Conservation (phyloP, 2,113 vertebrate species). For the Malurus melanocephalus region DNA sequence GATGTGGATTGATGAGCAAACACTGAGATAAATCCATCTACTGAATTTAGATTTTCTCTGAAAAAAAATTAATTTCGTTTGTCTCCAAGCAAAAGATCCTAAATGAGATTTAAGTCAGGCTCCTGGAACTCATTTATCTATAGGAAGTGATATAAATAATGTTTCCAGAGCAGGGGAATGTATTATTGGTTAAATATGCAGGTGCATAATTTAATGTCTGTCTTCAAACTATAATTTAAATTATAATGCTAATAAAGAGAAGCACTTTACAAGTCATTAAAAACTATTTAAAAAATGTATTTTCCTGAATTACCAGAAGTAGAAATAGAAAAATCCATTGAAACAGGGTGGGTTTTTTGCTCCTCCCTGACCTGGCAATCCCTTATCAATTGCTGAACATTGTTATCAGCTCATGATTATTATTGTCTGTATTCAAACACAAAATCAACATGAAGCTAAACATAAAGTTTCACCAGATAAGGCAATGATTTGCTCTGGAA, state of each 20-base stretch:
- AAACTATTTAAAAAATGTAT: background rate
- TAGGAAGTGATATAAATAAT: background rate
- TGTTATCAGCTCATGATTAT: background rate
- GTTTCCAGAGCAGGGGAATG: background rate
- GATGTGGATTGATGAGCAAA: background rate
- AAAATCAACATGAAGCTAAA: background rate
- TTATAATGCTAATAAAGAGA: background rate
- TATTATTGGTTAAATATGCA: background rate
- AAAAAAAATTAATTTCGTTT: background rate
- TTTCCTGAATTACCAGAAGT: background rate
- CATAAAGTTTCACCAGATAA: background rate
- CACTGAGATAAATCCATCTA: background rate
- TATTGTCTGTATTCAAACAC: background rate
- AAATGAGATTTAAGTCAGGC: background rate
- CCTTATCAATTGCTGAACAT: background rate
- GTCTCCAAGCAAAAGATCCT: background rate
- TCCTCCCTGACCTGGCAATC: background rate
- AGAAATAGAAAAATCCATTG: background rate
- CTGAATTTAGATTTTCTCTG: background rate
- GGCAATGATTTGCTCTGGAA: background rate
- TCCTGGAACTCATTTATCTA: background rate
- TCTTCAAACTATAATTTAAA: background rate
- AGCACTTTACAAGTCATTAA: background rate
- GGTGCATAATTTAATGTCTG: background rate
- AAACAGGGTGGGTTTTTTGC: fast-evolving